Conservation (phyloP, 2,113 vertebrate genomes). For the Harpagus bidentatus region DNA sequence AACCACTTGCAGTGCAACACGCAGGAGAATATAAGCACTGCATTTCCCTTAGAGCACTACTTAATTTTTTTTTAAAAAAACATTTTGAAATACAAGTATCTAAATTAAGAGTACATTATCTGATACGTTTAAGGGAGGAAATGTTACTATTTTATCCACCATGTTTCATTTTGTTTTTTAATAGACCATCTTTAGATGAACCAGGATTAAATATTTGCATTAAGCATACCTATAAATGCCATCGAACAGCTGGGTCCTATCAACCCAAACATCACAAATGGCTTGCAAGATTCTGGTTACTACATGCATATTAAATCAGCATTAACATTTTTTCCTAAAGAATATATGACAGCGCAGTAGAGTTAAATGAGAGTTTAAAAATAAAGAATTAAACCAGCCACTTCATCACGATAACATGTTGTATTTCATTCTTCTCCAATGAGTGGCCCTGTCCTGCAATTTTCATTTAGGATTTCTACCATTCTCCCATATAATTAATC, state of each 20-base stretch:
- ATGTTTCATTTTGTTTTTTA: neutral
- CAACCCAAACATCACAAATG: neutral
- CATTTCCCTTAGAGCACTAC: neutral
- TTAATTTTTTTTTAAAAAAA: too few relatives aligned
- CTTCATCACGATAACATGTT: neutral
- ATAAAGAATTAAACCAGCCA: neutral
- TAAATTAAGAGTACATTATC: neutral
- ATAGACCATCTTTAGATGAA: neutral
- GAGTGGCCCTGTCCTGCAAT: neutral
- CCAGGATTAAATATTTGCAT: constrained; percentile 31
- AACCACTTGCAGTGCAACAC: neutral
- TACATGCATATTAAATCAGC: constrained; percentile 28
- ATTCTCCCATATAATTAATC: neutral
- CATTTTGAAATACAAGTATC: neutral
- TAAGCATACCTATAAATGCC: constrained; percentile 29
- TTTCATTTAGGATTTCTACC: neutral
- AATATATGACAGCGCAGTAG: neutral
- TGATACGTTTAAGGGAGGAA: neutral
- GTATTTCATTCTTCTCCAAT: neutral
- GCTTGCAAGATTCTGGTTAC: neutral
- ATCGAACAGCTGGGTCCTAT: neutral
- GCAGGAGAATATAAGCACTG: neutral
- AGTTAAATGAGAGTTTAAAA: constrained; percentile 2
- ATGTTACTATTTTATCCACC: neutral
- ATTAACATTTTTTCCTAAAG: constrained; percentile 24